phyloP scores from a whole-genome alignment of 1,140 invertebrate species.

The Drosophila arawakana region DNA sequence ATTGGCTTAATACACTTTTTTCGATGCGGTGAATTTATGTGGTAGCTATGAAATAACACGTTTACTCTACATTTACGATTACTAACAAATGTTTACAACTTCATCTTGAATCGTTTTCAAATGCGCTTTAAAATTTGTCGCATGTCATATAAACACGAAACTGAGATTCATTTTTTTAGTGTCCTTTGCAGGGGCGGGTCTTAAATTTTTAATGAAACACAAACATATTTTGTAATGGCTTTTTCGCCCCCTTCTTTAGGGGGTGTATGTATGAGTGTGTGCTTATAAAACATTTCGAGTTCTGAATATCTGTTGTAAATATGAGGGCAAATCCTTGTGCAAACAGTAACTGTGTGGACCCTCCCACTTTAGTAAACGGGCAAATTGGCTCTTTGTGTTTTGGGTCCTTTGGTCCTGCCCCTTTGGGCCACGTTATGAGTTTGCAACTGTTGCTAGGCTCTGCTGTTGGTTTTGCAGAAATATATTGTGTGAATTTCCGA shows the following conservation, averaged over 20 bases:
- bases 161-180: constrained; percentile 34
- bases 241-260: constrained; percentile 17
- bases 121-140: constrained; percentile 62
- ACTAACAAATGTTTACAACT: constrained; percentile 58
- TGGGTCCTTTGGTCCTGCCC: constrained; percentile 35
- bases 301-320: constrained; percentile 45
- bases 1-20: background rate
- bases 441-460: constrained; percentile 6
- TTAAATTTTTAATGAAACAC: constrained; percentile 80
- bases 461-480: background rate
- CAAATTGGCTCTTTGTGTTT: constrained; percentile 67
- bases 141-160: constrained; percentile 71
- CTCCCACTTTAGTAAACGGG: constrained; percentile 34
- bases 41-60: background rate
- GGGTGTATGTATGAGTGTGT: constrained; percentile 16
- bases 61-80: constrained; percentile 26
- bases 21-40: background rate
- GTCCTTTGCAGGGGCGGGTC: constrained; percentile 25
- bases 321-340: constrained; percentile 38
- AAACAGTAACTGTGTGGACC: constrained; percentile 40
- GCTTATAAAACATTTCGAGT: constrained; percentile 54
- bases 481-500: constrained; percentile 15
- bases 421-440: constrained; percentile 58
- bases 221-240: constrained; percentile 78
- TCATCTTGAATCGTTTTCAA: constrained; percentile 53